phyloP scores from a whole-genome alignment of 2,113 vertebrate species.

The Hyla sarda region DNA sequence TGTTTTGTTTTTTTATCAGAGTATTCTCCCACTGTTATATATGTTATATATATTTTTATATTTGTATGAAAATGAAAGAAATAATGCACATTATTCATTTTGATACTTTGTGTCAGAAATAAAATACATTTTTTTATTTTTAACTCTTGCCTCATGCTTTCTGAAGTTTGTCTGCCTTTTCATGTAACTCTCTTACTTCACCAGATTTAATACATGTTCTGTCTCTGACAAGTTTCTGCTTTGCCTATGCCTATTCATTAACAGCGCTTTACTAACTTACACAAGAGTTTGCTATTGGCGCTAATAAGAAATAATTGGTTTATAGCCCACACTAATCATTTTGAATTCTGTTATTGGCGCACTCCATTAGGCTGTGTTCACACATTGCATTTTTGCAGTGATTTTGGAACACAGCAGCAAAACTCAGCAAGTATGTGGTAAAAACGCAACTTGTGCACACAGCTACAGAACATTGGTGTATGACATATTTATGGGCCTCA shows the following conservation, averaged over 20 bases:
- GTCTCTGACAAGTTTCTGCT: conserved; percentile 14
- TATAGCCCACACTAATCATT: too few relatives aligned
- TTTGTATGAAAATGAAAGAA: conserved; percentile 50
- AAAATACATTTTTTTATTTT: conserved; percentile 53
- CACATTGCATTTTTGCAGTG: too few relatives aligned
- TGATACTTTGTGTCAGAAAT: conserved; percentile 57
- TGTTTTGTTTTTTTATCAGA: conserved; percentile 46
- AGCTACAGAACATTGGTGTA: too few relatives aligned
- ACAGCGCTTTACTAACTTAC: conserved; percentile 22
- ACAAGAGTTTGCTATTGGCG: not conserved
- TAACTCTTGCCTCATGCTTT: conserved; percentile 43
- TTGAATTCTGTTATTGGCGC: not conserved
- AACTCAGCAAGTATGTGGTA: too few relatives aligned
- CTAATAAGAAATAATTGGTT: not conserved
- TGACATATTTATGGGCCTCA: too few relatives aligned
- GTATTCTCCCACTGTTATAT: conserved; percentile 51
- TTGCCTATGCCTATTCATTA: not conserved
- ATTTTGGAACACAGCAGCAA: too few relatives aligned
- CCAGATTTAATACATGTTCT: not conserved
- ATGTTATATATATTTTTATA: conserved; percentile 59
- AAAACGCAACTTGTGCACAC: too few relatives aligned
- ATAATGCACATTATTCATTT: conserved; percentile 48
- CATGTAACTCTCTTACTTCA: not conserved
- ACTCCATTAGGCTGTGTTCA: too few relatives aligned
- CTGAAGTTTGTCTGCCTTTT: not conserved